Percentiles rank a stretch among this genome's conserved stretches.
Conservation (phyloP, 2,113 vertebrate species). For the Tenrec ecaudatus region DNA sequence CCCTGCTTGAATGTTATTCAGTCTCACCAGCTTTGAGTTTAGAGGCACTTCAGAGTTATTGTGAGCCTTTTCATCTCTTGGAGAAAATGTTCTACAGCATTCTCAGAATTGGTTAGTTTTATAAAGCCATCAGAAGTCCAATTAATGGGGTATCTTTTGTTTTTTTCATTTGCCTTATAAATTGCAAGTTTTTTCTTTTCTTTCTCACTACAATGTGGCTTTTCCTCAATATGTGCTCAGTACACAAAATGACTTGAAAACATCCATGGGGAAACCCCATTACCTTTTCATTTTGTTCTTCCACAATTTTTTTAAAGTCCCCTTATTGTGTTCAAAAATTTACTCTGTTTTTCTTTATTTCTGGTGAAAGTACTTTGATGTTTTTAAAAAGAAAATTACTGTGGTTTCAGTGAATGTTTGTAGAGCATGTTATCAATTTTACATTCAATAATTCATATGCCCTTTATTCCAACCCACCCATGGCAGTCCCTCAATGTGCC, state of each 20-base stretch:
- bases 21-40: conserved; percentile 1
- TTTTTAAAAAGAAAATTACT: background rate
- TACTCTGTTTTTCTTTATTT: conserved; percentile 17
- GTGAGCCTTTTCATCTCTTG: conserved; percentile 10
- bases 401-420: too few relatives aligned
- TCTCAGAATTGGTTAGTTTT: conserved; percentile 34
- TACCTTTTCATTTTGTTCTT: too few relatives aligned
- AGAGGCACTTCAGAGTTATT: background rate
- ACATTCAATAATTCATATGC: too few relatives aligned
- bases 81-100: background rate
- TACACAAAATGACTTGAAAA: background rate
- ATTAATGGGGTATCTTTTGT: background rate
- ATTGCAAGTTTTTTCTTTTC: background rate
- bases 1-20: background rate
- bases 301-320: too few relatives aligned
- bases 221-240: background rate
- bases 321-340: background rate
- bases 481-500: too few relatives aligned
- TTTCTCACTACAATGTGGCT: background rate
- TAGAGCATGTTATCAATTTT: too few relatives aligned
- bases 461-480: too few relatives aligned
- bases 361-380: background rate
- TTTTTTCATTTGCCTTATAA: background rate
- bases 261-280: too few relatives aligned
- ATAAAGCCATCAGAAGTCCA: background rate